phyloP scores from a whole-genome alignment of 2,888 invertebrate species.

The Embidobia sp. region DNA sequence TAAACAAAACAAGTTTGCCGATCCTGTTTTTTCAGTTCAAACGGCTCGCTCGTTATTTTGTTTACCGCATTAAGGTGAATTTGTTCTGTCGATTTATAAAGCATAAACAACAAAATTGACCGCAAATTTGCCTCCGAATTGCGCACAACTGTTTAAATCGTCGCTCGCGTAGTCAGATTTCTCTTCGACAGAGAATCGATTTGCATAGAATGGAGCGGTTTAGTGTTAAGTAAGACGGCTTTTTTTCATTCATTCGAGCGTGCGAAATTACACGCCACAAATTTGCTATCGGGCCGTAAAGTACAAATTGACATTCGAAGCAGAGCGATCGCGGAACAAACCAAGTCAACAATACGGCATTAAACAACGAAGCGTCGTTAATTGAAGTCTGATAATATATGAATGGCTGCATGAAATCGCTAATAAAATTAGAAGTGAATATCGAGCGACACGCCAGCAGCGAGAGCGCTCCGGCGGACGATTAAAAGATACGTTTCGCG shows the following conservation, averaged over 20 bases:
- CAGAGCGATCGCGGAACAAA: too few species aligned
- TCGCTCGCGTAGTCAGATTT: slow-evolving; percentile 22
- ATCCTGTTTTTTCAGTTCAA: too few species aligned
- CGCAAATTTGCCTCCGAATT: neutral
- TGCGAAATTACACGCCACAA: slow-evolving; percentile 22
- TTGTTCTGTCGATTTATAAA: too few species aligned
- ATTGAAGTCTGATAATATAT: too few species aligned
- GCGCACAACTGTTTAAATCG: neutral
- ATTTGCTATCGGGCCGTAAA: slow-evolving; percentile 6
- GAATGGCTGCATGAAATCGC: neutral
- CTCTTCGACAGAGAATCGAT: slow-evolving; percentile 20
- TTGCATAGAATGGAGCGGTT: slow-evolving; percentile 31
- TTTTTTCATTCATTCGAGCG: slow-evolving; percentile 6
- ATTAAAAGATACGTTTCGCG: slow-evolving; percentile 19
- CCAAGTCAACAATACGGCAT: slow-evolving; percentile 5
- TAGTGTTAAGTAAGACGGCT: neutral
- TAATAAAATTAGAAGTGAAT: slow-evolving; percentile 19
- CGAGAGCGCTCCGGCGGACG: too few species aligned
- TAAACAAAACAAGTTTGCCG: too few species aligned
- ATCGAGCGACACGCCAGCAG: slow-evolving; percentile 16
- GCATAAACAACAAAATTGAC: neutral
- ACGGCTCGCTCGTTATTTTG: too few species aligned
- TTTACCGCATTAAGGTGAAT: too few species aligned
- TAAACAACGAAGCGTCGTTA: too few species aligned
- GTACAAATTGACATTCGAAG: slow-evolving; percentile 16